Percentiles rank a stretch among this genome's conserved stretches.
These are phyloP conservation scores for Thymelicus sylvestris DNA, from an alignment of 2,888 invertebrate species.

Conservation along the genomic window DNA sequence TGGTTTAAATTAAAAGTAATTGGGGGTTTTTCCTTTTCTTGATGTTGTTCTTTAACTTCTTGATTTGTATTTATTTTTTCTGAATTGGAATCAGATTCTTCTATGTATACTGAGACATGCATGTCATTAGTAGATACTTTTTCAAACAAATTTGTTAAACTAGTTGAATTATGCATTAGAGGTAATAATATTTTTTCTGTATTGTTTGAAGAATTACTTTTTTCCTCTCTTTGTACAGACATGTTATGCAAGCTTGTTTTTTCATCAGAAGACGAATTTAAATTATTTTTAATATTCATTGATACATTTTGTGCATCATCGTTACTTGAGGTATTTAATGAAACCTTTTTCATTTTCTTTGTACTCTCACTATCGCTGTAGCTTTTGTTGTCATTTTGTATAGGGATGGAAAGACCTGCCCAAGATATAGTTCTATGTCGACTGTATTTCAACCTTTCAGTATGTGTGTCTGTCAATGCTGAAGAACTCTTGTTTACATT, in stretches of 20 bases:
- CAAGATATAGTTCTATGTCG: constrained; percentile 69
- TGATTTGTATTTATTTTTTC: constrained; percentile 46
- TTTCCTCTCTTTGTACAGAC: constrained; percentile 23
- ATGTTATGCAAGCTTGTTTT: constrained; percentile 26
- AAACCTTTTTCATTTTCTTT: constrained; percentile 51
- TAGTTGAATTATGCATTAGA: constrained; percentile 35
- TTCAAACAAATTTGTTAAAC: constrained; percentile 53
- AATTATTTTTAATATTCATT: not conserved
- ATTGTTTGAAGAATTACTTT: constrained; percentile 30
- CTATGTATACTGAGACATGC: constrained; percentile 58
- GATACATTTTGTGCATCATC: constrained; percentile 1
- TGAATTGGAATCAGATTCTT: constrained; percentile 67
- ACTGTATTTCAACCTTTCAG: constrained; percentile 50
- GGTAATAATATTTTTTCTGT: constrained; percentile 40
- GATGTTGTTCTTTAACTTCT: constrained; percentile 43
- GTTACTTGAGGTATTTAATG: constrained; percentile 4
- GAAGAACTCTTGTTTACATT: constrained; percentile 62
- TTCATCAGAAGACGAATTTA: constrained; percentile 29
- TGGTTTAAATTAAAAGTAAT: constrained; percentile 4
- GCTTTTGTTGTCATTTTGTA: constrained; percentile 50
- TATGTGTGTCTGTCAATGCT: constrained; percentile 44
- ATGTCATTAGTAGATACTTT: constrained; percentile 53
- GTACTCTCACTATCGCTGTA: constrained; percentile 62
- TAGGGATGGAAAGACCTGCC: constrained; percentile 51
- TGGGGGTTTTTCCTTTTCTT: not conserved